A percentile compares a stretch with the other conserved stretches of the same genome.
Evolutionary conservation across 2,797 vertebrate genomes (phyloP).

Genomic region (Anguilla marmorata): DNA sequence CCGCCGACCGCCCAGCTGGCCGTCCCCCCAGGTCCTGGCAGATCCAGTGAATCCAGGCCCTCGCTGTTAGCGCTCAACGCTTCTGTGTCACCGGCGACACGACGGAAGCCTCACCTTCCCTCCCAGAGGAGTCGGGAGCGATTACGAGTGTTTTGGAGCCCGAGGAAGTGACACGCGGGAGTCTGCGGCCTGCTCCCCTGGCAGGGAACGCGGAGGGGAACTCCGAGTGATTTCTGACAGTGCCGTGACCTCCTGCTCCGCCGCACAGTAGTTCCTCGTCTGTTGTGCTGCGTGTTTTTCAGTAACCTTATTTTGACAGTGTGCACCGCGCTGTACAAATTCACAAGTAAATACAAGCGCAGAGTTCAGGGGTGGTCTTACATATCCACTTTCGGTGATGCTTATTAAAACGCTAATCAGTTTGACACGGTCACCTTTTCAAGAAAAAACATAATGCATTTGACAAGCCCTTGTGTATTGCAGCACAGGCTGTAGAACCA

Average conservation of each 20-base stretch:
- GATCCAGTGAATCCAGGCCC: conserved; percentile 35
- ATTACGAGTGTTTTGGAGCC: conserved; percentile 39
- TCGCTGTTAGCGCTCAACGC: conserved; percentile 28
- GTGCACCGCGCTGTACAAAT: background rate
- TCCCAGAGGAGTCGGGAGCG: conserved; percentile 35
- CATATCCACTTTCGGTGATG: background rate
- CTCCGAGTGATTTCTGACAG: background rate
- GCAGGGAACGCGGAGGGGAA: background rate
- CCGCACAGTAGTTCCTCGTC: background rate
- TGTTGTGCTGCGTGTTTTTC: background rate
- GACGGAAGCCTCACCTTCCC: conserved; percentile 32
- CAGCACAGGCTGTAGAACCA: background rate
- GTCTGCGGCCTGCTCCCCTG: background rate
- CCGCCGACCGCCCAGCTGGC: conserved; percentile 59
- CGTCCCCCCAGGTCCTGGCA: conserved; percentile 50
- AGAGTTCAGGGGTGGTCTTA: background rate
- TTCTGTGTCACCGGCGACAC: conserved; percentile 25
- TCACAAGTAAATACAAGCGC: background rate
- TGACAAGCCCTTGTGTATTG: background rate
- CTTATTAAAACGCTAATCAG: background rate
- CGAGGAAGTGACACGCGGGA: conserved; percentile 11
- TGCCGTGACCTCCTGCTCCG: conserved; percentile 2
- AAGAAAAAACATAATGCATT: background rate
- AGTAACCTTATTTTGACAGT: conserved; percentile 13
- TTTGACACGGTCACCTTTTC: conserved; percentile 5